Base-by-base conservation (phyloP, 2,797 vertebrate species). In the Sitta carolinensis region DNA sequence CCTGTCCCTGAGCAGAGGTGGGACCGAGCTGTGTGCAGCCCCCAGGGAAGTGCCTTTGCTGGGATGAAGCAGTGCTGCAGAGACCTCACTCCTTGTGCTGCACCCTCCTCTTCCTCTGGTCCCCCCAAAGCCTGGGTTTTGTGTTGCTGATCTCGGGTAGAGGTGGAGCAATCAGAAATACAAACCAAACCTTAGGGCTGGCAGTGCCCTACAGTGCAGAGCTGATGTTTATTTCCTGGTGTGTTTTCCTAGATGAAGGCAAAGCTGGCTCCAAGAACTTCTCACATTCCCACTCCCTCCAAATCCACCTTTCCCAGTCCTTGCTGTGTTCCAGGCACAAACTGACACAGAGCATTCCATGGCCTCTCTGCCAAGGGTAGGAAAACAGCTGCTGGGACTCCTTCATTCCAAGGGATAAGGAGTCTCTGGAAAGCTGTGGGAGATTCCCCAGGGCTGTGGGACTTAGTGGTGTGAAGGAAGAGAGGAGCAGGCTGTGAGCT, bases 101-200 rank as follows among this genome's bases (percentile, higher is more conserved):
- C 47, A 23, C 14, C 69, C 52, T 66, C 21, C 34, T 54, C 51
- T 22, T 52, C 23, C 63, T 23, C 62, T 30, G 26, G 7, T 5
- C 34, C 5, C 32, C 55, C 21, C 52, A 50, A 7, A 50, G 57
- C 57, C 40, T 45, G 58, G 34, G 5, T 17, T 20, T 30, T 15
- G 54, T 7, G 32, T 11, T 34, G 18, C 36, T 7, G 6, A 8
- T 54, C 43, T 79, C 6, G 0, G 36, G 2, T 0, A 17, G 45
- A 59, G 57, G 9, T 38, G 51, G 27, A 64, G 16, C 8, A 50
- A 17, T 75, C 27, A 42, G 40, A 59, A 42, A 58, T 6, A 27
- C 0, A 15, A 58, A n/a, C 1, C 10, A 38, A 48, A 23, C 16
- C 30, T 48, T 4, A 9, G 57, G 45, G 23, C 57, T 64, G 75